A percentile compares a stretch with the other conserved stretches of the same genome.
phyloP scores from a whole-genome alignment of 2,113 vertebrate species.

The Taxidea taxus region DNA sequence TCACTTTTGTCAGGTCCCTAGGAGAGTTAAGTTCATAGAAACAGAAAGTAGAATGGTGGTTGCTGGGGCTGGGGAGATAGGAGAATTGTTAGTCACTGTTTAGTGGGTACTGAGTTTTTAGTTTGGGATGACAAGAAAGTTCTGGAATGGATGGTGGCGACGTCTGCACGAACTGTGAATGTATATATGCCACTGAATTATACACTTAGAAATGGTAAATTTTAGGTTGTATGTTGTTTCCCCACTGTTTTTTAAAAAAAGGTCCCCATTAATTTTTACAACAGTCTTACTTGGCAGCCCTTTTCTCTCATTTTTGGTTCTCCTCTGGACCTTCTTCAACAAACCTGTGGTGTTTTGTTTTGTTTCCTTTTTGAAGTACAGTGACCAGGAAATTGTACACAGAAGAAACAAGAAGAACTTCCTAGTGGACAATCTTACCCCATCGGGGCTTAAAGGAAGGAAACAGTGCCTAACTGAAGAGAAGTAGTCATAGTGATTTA shows the following conservation, averaged over 20 bases:
- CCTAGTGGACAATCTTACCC: not conserved
- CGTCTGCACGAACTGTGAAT: not conserved
- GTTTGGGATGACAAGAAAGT: not conserved
- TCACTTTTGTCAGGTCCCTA: not conserved
- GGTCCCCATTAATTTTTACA: not conserved
- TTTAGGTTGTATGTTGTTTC: not conserved
- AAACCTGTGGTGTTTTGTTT: not conserved
- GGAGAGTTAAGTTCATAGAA: not conserved
- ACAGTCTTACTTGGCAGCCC: not conserved
- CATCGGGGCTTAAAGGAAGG: not conserved
- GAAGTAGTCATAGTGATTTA: not conserved
- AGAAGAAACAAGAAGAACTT: slow-evolving; percentile 21
- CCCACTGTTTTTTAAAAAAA: not conserved
- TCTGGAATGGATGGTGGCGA: not conserved
- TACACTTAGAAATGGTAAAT: not conserved
- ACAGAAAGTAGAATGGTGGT: not conserved
- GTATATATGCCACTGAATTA: not conserved
- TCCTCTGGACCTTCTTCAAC: not conserved
- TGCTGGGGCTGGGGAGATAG: not conserved
- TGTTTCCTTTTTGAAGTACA: not conserved
- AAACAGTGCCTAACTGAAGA: not conserved
- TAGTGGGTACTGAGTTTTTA: not conserved
- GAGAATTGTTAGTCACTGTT: not conserved
- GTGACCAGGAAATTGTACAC: not conserved
- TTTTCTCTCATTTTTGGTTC: not conserved